phyloP scores from a whole-genome alignment of 2,797 vertebrate genomes.

The Eulemur coronatus region DNA sequence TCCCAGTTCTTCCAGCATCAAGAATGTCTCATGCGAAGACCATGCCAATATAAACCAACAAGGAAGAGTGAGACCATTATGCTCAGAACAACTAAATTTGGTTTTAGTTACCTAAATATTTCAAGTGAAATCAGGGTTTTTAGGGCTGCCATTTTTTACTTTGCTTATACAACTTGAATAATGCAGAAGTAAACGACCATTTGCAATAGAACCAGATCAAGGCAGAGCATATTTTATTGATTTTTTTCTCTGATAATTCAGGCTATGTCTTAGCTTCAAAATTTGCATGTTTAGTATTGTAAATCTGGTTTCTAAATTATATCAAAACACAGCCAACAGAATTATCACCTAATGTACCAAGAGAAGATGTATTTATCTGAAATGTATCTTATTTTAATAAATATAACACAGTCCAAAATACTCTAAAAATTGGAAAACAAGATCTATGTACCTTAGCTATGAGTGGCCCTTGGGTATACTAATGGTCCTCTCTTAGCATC shows the following conservation, averaged over 20 bases:
- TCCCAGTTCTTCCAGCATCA: neutral
- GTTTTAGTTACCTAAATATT: neutral
- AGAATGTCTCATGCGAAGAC: neutral
- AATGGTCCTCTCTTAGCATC: neutral
- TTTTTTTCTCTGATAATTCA: neutral
- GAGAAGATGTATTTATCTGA: neutral
- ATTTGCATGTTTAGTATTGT: neutral
- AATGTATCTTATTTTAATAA: slow-evolving; percentile 15
- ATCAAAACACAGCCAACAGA: neutral
- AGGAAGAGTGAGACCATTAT: neutral
- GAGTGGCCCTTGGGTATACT: neutral
- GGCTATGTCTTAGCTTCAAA: neutral
- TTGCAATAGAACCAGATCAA: neutral
- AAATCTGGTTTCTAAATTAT: slow-evolving; percentile 18
- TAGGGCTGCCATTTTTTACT: neutral
- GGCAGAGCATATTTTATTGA: neutral
- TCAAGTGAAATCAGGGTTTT: neutral
- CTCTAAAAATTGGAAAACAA: neutral
- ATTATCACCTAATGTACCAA: neutral
- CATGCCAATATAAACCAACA: neutral
- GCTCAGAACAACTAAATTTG: neutral
- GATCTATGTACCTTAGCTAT: neutral
- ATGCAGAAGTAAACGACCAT: neutral
- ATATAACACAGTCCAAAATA: neutral
- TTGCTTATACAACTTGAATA: neutral